A percentile compares a stretch with the other conserved stretches of the same genome.
These are phyloP conservation scores for Sebastes goodei DNA, from an alignment of 2,797 vertebrate species.

Conservation along the genomic window DNA sequence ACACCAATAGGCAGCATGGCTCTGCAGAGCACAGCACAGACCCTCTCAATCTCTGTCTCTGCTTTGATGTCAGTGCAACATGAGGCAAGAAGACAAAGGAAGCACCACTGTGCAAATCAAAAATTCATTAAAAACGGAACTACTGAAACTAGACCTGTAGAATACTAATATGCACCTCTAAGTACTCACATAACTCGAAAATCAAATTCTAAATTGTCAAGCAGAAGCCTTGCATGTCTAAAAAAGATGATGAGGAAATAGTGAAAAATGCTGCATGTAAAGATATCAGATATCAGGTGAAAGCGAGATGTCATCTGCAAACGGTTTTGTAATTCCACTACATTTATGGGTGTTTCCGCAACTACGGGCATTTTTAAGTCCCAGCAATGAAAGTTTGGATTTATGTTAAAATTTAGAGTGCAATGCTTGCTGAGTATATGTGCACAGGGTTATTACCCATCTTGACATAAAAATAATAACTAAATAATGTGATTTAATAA, in stretches of 20 bases:
- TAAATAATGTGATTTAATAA: too few relatives aligned
- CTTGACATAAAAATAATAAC: too few relatives aligned
- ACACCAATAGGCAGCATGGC: background rate
- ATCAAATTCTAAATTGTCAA: background rate
- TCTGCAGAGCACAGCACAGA: constrained; percentile 28
- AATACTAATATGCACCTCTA: background rate
- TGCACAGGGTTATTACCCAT: too few relatives aligned
- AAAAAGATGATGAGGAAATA: background rate
- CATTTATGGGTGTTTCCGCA: too few relatives aligned
- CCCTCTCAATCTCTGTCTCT: constrained; percentile 23
- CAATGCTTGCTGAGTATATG: too few relatives aligned
- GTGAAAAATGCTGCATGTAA: background rate
- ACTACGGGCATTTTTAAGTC: too few relatives aligned
- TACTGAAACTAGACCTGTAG: background rate
- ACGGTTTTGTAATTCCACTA: background rate
- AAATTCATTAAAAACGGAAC: background rate
- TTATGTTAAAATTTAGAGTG: too few relatives aligned
- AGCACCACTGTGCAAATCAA: constrained; percentile 13
- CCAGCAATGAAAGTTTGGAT: too few relatives aligned
- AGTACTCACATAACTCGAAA: background rate
- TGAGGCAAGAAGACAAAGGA: constrained; percentile 22
- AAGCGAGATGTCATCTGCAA: background rate
- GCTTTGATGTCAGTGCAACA: constrained; percentile 46
- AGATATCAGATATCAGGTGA: background rate
- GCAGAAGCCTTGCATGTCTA: background rate